Base-by-base conservation (phyloP, 2,888 invertebrate species). In the Agrotis segetum region DNA sequence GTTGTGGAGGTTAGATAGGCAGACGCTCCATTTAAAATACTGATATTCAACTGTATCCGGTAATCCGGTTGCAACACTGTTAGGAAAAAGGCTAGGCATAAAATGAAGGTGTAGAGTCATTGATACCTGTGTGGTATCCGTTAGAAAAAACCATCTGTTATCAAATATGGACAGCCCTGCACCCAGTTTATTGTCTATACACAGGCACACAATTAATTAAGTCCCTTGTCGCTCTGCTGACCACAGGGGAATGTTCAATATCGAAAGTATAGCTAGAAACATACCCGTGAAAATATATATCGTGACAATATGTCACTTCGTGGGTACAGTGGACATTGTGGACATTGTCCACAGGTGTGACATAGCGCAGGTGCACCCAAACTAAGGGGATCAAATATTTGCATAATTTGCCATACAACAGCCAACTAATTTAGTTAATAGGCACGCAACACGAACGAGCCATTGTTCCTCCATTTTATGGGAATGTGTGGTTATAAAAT, bases 341-440 rank as follows among this genome's bases (percentile, higher is more conserved):
- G 72, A 55, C 63, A 67, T 74, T 74, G 76, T 64, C 71, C 75
- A 81, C 83, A 83, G 85, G 83, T 84, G 85, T 44, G 78, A 78
- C 70, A 61, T 19, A 61, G 52, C 63, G 68, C 85, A 84, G 85
- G 85, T 86, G 86, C 82, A 67, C 46, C 49, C 13, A 40, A 53
- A 61, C 44, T 53, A 55, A 53, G 82, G 80, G 68, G 71, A 53
- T 64, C 56, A n/a, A 50, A 62, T 71, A 86, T 85, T 86, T 79
- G 76, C 85, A 86, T 85, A 83, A 85, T 79, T 79, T 65, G 74
- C 66, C 64, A 67, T 68, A 79, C 78, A 86, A 74, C 70, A 64
- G 64, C 72, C 58, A 78, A 79, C 74, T 82, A 77, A 81, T 85
- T 86, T 80, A 53, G 75, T 67, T 76, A 77, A 79, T 75, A 73